Evolutionary conservation across 2,888 invertebrate genomes (phyloP).

Genomic region (Caenorhabditis imperialis): DNA sequence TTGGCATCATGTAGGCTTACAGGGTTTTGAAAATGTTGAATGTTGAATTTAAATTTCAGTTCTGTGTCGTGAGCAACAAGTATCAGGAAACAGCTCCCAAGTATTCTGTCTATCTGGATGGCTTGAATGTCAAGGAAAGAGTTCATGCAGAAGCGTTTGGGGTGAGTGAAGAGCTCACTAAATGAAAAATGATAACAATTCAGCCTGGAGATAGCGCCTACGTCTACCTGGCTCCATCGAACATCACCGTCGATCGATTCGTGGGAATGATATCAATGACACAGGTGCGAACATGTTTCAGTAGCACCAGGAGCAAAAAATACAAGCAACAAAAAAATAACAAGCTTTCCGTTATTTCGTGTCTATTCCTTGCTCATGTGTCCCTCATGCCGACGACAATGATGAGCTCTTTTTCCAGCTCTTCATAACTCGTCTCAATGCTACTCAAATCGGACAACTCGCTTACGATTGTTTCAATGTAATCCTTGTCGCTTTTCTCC

Average conservation of each 20-base stretch:
- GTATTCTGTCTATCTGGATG: constrained; percentile 42
- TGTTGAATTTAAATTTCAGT: constrained; percentile 15
- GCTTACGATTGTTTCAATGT: constrained; percentile 42
- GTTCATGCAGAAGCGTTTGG: constrained; percentile 24
- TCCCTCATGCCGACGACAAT: too few species aligned
- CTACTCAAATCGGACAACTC: constrained; percentile 36
- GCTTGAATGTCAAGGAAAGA: constrained; percentile 14
- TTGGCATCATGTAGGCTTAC: constrained; percentile 49
- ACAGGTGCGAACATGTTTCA: too few species aligned
- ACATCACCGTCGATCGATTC: constrained; percentile 13
- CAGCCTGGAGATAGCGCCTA: constrained; percentile 20
- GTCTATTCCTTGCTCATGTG: too few species aligned
- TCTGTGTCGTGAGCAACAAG: constrained; percentile 36
- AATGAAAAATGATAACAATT: too few species aligned
- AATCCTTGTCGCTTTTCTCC: background rate
- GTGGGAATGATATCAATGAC: constrained; percentile 54
- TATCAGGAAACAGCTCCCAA: constrained; percentile 22
- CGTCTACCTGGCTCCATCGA: constrained; percentile 30
- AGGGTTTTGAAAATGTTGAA: background rate
- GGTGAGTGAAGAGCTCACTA: constrained; percentile 1
- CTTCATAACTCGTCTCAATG: constrained; percentile 25
- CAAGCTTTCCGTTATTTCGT: too few species aligned
- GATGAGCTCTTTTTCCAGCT: constrained; percentile 16
- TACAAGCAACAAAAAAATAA: too few species aligned
- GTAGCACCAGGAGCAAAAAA: too few species aligned